Evolutionary conservation across 2,797 vertebrate species (phyloP), one percentile per base, ranked within the genome.

Genomic region (Muscicapa striata): DNA sequence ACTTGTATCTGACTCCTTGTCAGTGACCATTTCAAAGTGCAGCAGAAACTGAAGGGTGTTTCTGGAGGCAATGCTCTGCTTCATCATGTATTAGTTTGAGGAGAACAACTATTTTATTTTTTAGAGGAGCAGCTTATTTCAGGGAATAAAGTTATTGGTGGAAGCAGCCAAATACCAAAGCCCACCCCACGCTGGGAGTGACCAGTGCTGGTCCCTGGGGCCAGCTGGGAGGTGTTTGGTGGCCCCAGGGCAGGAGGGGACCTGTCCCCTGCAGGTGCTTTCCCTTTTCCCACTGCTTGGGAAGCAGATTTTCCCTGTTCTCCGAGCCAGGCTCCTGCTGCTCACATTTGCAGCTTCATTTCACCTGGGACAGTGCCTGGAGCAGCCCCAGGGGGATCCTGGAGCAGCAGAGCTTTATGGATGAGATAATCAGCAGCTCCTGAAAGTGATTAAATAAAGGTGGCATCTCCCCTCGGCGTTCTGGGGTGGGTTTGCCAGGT

Each of bases 271-370:
- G 3, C 82, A 9, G 58, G 54, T 21, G 52, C 24, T 78, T 61
- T 19, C 87, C 73, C 30, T 52, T 36, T 55, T 6, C 52, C 21
- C 63, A 5, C n/a, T n/a, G 40, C 51, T 40, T 13, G 61, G 2
- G 48, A 26, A 58, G 51, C 94, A 87, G 66, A 57, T 52, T 82
- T 8, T 79, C 7, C 32, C 38, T 11, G 6, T 1, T 10, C 1
- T 4, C 58, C 4, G 10, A 17, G 29, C 43, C 8, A 59, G 76
- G 27, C 30, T 92, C 91, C 34, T 0, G n/a, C 90, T 81, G 96
- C 72, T 87, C 45, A 1, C 9, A 40, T 96, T 96, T 95, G 75
- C 82, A 70, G 94, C 93, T 26, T 51, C 92, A 85, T 96, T 96
- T 94, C 94, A 91, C 78, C 72, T 64, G 90, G 93, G 96, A 83